Conservation (phyloP, 2,113 vertebrate species). For the Oxygymnocypris stewartii region DNA sequence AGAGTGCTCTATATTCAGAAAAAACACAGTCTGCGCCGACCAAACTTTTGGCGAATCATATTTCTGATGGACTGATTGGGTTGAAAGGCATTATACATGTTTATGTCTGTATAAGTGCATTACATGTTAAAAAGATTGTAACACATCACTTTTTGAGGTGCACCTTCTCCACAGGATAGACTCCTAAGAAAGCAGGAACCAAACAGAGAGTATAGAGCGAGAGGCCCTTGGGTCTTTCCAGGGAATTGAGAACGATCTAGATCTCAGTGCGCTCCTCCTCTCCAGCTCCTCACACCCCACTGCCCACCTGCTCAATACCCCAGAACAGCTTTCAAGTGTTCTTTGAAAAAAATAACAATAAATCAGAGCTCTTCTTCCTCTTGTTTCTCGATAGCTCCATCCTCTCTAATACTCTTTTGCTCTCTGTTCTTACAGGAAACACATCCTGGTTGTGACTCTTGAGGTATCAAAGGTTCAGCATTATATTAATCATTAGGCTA, state of each 20-base stretch:
- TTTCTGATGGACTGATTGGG: neutral
- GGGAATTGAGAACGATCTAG: conserved; percentile 56
- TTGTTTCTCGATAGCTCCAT: conserved; percentile 73
- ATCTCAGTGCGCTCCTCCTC: conserved; percentile 57
- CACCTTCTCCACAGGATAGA: conserved; percentile 18
- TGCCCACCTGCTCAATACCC: conserved; percentile 82
- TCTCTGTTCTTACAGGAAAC: conserved; percentile 75
- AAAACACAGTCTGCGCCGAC: neutral
- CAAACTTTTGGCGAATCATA: conserved; percentile 30
- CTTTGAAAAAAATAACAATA: conserved; percentile 75
- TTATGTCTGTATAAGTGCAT: conserved; percentile 2
- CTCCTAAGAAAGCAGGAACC: neutral
- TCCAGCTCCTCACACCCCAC: conserved; percentile 65
- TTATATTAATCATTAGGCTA: conserved; percentile 63
- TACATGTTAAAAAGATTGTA: neutral
- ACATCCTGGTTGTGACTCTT: conserved; percentile 65
- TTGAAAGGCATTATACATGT: neutral
- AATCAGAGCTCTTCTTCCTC: conserved; percentile 82
- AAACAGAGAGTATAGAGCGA: conserved; percentile 59
- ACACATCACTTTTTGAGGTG: neutral
- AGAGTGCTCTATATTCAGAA: conserved; percentile 20
- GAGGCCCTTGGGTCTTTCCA: conserved; percentile 64
- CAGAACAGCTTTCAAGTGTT: conserved; percentile 88
- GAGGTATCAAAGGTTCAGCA: conserved; percentile 56
- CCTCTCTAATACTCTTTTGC: conserved; percentile 16